Evolutionary conservation across 2,113 vertebrate genomes (phyloP), one percentile per base, ranked within the genome.

Genomic region (Eudorcas thomsonii): DNA sequence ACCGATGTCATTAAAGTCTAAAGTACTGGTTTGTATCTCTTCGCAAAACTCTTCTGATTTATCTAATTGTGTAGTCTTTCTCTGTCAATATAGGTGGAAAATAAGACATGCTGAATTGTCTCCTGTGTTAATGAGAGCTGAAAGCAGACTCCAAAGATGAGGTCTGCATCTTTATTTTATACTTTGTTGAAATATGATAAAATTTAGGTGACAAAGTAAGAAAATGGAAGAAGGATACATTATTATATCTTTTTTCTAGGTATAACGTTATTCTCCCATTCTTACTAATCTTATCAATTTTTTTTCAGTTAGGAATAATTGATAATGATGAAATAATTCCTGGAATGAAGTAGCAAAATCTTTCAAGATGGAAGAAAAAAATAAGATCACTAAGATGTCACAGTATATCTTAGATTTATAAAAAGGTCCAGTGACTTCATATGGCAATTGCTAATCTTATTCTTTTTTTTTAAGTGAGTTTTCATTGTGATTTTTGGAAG

Each of bases 321-420:
- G 57, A 16, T 83, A 84, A n/a, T 43, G 7, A 43, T 81, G 7
- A 89, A 78, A 90, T 92, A 88, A 97, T 87, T 87, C 17, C n/a
- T 78, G 55, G 71, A 80, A 83, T 64, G 92, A 50, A 86, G 45
- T 89, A 74, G 28, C 57, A 91, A 94, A 74, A 74, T 39, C 2
- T 96, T 96, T 91, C 23, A 67, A 71, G n/a, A 92, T 45, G 67
- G 26, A 87, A 3, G 52, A 74, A 86, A 89, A 86, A 71, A 87
- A 87, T 50, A 86, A n/a, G 48, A 67, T 54, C 77, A 52, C 28
- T 36, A 80, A 92, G 55, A 85, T 91, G 28, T 28, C 81, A 45
- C 57, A 96, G 52, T 89, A 39, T 45, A 89, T 67, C 21, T 30
- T 81, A 52, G 50, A 74, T 95, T 93, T 95, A 87, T 95, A 39